Base-by-base conservation (phyloP, 2,888 invertebrate species). In the Isotomurus palustris region DNA sequence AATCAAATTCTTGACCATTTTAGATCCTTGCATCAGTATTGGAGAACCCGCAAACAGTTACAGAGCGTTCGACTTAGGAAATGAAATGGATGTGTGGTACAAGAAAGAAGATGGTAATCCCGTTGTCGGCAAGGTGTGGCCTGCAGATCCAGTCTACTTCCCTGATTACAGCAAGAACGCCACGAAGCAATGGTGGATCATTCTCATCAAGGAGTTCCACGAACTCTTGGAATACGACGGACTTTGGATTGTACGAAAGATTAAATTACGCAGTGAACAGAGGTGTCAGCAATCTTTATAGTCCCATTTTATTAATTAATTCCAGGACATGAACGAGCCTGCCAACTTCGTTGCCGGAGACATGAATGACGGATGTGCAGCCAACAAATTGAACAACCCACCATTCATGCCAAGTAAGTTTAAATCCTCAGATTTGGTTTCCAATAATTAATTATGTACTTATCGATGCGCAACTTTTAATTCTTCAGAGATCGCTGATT, bases 241-340 rank as follows among this genome's bases (percentile, higher is more conserved):
- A 12, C 54, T 71, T 21, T 71, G 71, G 71, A 71, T 71, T 58
- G 70, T 68, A 58, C 63, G 54, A 27, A n/a, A n/a, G n/a, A n/a
- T n/a, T n/a, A n/a, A n/a, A n/a, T n/a, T n/a, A n/a, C n/a, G n/a
- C n/a, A n/a, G n/a, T n/a, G n/a, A n/a, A n/a, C n/a, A n/a, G n/a
- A n/a, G n/a, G 32, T 14, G 14, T 32, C 14, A 10, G 32, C 8
- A 32, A 32, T 10, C 8, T 32, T 32, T 32, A 8, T 22, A 17
- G 28, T 28, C 12, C 5, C 17, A 49, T 14, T 47, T 29, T 6
- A 21, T 36, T 32, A 54, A 49, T 51, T 52, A 49, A 17, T 35
- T 66, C 2, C 52, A 85, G 85, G 89, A 91, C 72, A 91, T 91
- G 91, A 91, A 91, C 75, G 91, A 91, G 73, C 89, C 89, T 0